Conservation (phyloP, 1,140 invertebrate species). For the Piezodorus guildinii region DNA sequence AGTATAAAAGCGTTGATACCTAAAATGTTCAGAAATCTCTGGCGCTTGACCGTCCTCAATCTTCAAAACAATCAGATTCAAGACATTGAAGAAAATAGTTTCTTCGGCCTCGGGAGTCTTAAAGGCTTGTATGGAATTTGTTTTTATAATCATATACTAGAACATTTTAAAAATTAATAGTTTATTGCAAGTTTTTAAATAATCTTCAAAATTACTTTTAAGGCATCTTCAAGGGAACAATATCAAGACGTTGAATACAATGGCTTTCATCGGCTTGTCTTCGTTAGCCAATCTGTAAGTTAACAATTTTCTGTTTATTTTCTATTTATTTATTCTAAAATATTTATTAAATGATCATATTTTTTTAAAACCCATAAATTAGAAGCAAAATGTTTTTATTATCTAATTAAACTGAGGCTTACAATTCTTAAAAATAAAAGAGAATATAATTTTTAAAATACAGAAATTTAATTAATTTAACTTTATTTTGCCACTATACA, state of each 20-base stretch:
- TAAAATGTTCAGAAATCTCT: conserved; percentile 31
- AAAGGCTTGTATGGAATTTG: conserved; percentile 32
- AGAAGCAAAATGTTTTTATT: too few species aligned
- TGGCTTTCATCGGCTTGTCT: conserved; percentile 32
- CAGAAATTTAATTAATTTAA: too few species aligned
- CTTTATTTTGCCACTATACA: too few species aligned
- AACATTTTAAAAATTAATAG: too few species aligned
- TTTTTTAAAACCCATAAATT: too few species aligned
- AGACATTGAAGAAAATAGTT: conserved; percentile 30
- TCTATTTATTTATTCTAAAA: conserved; percentile 6
- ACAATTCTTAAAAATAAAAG: too few species aligned
- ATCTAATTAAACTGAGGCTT: too few species aligned
- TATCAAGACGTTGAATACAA: conserved; percentile 29
- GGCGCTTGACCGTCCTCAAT: conserved; percentile 33
- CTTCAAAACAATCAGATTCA: conserved; percentile 33
- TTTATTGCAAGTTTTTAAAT: too few species aligned
- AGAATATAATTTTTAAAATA: too few species aligned
- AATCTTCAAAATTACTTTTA: conserved; percentile 17
- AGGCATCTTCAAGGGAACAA: conserved; percentile 32
- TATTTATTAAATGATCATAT: too few species aligned
- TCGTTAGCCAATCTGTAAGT: conserved; percentile 32
- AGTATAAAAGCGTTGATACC: conserved; percentile 30
- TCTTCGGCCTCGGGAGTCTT: conserved; percentile 32
- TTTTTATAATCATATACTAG: not conserved
- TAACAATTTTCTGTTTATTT: not conserved